Evolutionary conservation across 2,797 vertebrate species (phyloP), one percentile per base, ranked within the genome.

Genomic region (Acipenser ruthenus): DNA sequence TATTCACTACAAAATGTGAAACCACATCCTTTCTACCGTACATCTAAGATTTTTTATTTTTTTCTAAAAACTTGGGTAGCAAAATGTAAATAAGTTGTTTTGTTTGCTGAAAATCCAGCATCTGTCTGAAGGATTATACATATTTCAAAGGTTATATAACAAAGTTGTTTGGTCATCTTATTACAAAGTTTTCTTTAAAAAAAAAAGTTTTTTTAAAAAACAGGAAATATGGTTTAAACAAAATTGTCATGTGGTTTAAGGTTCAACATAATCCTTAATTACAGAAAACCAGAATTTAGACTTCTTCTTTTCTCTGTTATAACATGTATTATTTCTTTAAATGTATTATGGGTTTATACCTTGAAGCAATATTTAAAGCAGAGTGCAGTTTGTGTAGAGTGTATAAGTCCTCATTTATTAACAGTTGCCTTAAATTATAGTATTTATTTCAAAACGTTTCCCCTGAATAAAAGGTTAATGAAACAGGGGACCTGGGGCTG

Each of bases 11-110:
- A 70, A 77, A 82, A 76, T 71, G 75, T 77, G 71, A 89, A 84
- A 83, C 86, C 86, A 88, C 87, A 88, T 91, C 87, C 86, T 89
- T 80, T 76, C 74, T 70, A 71, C 11, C 69, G 70, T 53, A 79
- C 72, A 76, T 55, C 53, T 58, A n/a, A 58, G 64, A 13, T 71
- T 58, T 68, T 71, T 55, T 55, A 10, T 55, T 10, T 55, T 55
- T 6, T 5, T 15, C 18, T 10, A 67, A n/a, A 47, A 59, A 11
- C 13, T 11, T 8, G 10, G 47, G 13, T 37, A 68, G 18, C 47
- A 37, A 68, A 12, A 58, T 11, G 55, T 58, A 13, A 58, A 58
- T 58, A n/a, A 58, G 64, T 15, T 71, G 63, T 68, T 71, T 67
- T 68, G 70, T 66, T 71, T 11, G 55, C 4, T n/a, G 3, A 37